Evolutionary conservation across 2,888 invertebrate species (phyloP), one percentile per base, ranked within the genome.

Genomic region (Dimorphilus gyrociliatus): DNA sequence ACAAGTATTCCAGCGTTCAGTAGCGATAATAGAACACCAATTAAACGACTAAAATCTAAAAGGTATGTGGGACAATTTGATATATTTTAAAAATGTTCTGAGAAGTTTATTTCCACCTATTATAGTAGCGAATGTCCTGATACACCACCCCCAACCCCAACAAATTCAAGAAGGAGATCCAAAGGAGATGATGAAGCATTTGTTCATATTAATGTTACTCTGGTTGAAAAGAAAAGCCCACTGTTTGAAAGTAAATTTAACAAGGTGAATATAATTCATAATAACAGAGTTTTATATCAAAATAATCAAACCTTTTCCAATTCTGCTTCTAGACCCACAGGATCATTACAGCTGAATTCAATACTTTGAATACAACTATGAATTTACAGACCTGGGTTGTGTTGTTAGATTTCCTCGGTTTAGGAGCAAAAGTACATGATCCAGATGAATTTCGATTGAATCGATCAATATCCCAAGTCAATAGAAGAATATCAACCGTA

Each of bases 361-460:
- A 85, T 58, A 78, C 82, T 48, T 66, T 92, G 44, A 84, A 90
- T 60, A 68, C 90, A 39, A 78, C 82, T 18, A 73, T 92, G 41
- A 88, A 82, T 54, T 76, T 85, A 16, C 81, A 88, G 56, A 82
- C 88, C 29, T 92, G 90, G 92, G 81, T 85, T 46, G 76, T 88
- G 19, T 75, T 94, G 25, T 69, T 94, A 30, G 90, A 94, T 64
- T 90, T 94, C 60, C 81, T 92, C 51, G 84, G 84, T 17, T 42
- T 66, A 37, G 60, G 63, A n/a, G 54, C 59, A 23, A 60, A 55
- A 31, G 48, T 57, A 3, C 51, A 51, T 29, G 50, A 55, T 23
- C 36, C 34, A 2, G 40, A 31, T n/a, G n/a, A n/a, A n/a, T n/a
- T n/a, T n/a, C n/a, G n/a, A n/a, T n/a, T n/a, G n/a, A n/a, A n/a